phyloP scores from a whole-genome alignment of 2,113 vertebrate genomes.

The Carassius auratus region DNA sequence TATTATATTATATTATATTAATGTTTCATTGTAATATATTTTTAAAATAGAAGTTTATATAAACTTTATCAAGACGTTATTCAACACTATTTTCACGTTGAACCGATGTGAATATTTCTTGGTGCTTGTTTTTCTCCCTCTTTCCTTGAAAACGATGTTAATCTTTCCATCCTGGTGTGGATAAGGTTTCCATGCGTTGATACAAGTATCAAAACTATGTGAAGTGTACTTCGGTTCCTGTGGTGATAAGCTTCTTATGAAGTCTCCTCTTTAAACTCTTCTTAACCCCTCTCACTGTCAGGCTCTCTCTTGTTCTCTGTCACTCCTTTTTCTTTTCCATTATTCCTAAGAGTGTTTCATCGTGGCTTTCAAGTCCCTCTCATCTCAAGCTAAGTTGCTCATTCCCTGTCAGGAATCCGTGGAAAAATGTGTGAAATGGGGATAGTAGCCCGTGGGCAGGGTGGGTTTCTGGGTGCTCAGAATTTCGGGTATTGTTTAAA shows the following conservation, averaged over 20 bases:
- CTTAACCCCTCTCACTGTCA: conserved; percentile 13
- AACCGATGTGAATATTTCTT: not conserved
- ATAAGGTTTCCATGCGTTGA: conserved; percentile 5
- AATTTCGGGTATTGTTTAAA: conserved; percentile 47
- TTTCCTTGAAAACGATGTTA: conserved; percentile 11
- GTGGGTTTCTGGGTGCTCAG: conserved; percentile 40
- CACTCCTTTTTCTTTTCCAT: not conserved
- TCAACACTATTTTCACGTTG: not conserved
- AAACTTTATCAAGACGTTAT: not conserved
- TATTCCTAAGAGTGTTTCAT: not conserved
- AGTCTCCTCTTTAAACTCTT: conserved; percentile 19
- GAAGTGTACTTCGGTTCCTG: not conserved
- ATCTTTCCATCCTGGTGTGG: conserved; percentile 14
- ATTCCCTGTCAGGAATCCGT: conserved; percentile 28
- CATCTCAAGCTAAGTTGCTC: conserved; percentile 32
- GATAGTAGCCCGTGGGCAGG: conserved; percentile 38
- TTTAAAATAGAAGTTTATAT: not conserved
- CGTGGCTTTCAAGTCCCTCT: conserved; percentile 15
- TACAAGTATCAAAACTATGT: conserved; percentile 12
- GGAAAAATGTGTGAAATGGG: conserved; percentile 61
- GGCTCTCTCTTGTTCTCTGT: not conserved
- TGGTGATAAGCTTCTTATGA: conserved; percentile 47
- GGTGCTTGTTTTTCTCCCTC: not conserved
- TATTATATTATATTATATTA: too few relatives aligned
- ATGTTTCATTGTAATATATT: not conserved